Conservation (phyloP, 2,888 invertebrate species). For the Nymphalis polychloros region DNA sequence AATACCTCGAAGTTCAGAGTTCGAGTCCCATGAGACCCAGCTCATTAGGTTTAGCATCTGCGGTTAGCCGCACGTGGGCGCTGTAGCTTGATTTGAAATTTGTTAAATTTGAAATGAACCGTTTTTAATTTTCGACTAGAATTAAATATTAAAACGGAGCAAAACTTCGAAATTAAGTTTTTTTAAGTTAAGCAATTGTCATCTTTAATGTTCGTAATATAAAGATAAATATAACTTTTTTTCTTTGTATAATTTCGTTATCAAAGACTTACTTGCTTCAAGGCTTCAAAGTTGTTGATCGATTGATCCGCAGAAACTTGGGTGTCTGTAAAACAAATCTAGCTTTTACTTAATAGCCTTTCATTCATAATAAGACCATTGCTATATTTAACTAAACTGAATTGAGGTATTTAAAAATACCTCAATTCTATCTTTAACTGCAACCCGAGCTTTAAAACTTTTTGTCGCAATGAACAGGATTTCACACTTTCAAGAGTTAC, state of each 20-base stretch:
- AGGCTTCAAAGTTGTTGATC: too few species aligned
- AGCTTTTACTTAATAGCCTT: too few species aligned
- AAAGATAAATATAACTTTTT: too few species aligned
- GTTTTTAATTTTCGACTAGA: neutral
- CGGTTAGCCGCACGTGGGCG: slow-evolving; percentile 58
- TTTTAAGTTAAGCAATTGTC: too few species aligned
- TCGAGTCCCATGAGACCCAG: slow-evolving; percentile 69
- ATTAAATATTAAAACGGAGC: neutral
- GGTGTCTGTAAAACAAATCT: too few species aligned
- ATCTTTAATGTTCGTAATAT: too few species aligned
- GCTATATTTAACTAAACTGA: neutral
- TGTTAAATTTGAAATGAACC: slow-evolving; percentile 4
- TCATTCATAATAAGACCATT: neutral
- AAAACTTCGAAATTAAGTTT: neutral
- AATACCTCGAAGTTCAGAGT: slow-evolving; percentile 61
- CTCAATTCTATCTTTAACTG: slow-evolving; percentile 16
- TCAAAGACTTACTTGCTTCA: too few species aligned
- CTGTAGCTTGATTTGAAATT: slow-evolving; percentile 4
- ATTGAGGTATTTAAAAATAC: slow-evolving; percentile 13
- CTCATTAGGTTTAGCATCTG: slow-evolving; percentile 54
- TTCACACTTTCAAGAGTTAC: slow-evolving; percentile 62
- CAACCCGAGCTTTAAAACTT: slow-evolving; percentile 48
- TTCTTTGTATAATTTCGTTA: too few species aligned
- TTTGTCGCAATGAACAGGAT: slow-evolving; percentile 54
- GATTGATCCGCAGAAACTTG: too few species aligned